phyloP scores from a whole-genome alignment of 2,888 invertebrate species.

The Ceratothoa steindachneri region DNA sequence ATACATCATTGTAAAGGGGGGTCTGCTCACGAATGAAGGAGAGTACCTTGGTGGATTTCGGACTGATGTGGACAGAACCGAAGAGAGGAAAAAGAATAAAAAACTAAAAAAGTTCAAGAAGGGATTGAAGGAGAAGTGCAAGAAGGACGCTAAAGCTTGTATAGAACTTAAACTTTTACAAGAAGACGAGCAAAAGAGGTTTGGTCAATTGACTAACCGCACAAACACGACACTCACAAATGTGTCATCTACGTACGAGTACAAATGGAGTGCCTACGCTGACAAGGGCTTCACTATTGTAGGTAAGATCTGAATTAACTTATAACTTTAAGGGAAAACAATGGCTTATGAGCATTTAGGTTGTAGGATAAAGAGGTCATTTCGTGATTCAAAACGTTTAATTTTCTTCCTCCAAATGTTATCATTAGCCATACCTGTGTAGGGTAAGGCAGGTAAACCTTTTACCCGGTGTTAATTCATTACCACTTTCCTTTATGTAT shows the following conservation, averaged over 20 bases:
- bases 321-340: too few species aligned
- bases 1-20: background rate
- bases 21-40: background rate
- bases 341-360: too few species aligned
- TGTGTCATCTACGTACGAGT: background rate
- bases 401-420: too few species aligned
- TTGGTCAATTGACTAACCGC: too few species aligned
- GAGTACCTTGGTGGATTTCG: background rate
- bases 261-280: constrained; percentile 2
- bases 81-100: constrained; percentile 9
- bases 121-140: background rate
- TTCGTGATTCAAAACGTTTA: too few species aligned
- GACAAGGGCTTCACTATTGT: constrained; percentile 1
- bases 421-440: too few species aligned
- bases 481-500: too few species aligned
- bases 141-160: background rate
- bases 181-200: background rate
- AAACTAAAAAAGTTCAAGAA: background rate
- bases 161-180: background rate
- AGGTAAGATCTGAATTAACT: too few species aligned
- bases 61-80: background rate
- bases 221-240: background rate
- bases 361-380: too few species aligned
- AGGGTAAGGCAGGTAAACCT: too few species aligned
- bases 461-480: too few species aligned